Evolutionary conservation across 1,140 invertebrate species (phyloP).

Genomic region (Lineus longissimus): DNA sequence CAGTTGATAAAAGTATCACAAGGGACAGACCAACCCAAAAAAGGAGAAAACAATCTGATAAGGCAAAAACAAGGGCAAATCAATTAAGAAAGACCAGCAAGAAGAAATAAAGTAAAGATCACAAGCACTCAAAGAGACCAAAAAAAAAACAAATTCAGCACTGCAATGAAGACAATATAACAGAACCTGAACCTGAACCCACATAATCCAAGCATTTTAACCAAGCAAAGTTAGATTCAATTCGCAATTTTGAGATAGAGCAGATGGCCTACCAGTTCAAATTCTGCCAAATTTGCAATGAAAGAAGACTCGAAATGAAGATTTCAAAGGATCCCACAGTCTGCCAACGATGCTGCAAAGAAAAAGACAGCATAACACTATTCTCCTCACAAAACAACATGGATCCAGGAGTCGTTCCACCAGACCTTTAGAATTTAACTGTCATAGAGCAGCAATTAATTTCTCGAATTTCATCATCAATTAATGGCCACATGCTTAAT

Average conservation of each 20-base stretch:
- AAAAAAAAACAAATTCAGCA: too few relatives aligned
- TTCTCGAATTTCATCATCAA: background rate
- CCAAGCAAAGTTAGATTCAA: too few relatives aligned
- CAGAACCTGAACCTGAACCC: too few relatives aligned
- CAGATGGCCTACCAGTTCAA: background rate
- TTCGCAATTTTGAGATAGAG: background rate
- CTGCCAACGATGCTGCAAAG: background rate
- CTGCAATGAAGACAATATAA: too few relatives aligned
- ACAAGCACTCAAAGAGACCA: too few relatives aligned
- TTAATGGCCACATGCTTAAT: background rate
- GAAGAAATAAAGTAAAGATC: too few relatives aligned
- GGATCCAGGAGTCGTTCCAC: constrained; percentile 1
- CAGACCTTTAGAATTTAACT: background rate
- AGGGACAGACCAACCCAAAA: too few relatives aligned
- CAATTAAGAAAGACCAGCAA: too few relatives aligned
- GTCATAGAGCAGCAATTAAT: constrained; percentile 3
- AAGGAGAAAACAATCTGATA: too few relatives aligned
- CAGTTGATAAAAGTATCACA: too few relatives aligned
- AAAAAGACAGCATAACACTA: background rate
- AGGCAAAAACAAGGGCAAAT: too few relatives aligned
- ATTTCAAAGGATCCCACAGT: background rate
- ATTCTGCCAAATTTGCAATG: background rate
- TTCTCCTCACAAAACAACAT: background rate
- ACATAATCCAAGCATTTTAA: too few relatives aligned
- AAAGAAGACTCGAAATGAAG: background rate